A percentile compares a stretch with the other conserved stretches of the same genome.
These are phyloP conservation scores for Colletes gigas DNA, from an alignment of 1,140 invertebrate genomes.

Conservation along the genomic window DNA sequence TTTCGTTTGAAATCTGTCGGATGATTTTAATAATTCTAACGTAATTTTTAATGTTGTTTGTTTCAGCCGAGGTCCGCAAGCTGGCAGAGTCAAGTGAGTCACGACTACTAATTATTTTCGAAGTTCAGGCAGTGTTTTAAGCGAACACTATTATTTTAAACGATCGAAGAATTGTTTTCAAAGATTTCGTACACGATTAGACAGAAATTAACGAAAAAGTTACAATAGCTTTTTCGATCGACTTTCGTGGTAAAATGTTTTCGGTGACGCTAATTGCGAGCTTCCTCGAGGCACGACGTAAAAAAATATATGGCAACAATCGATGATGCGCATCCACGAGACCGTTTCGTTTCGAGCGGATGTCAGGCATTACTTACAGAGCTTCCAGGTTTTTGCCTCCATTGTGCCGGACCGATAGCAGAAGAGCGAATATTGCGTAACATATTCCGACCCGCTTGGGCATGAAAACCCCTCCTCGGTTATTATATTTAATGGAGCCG, in stretches of 20 bases:
- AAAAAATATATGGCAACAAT: constrained; percentile 10
- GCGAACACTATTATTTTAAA: too few species aligned
- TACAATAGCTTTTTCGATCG: too few species aligned
- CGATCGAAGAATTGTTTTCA: too few species aligned
- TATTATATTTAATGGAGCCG: constrained; percentile 63
- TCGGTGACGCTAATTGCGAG: not conserved
- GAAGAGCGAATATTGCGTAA: constrained; percentile 68
- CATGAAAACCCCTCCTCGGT: constrained; percentile 61
- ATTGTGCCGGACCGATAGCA: constrained; percentile 50
- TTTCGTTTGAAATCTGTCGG: too few species aligned
- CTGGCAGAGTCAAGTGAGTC: constrained; percentile 18
- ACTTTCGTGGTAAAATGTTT: not conserved
- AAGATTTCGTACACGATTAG: too few species aligned
- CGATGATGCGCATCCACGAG: not conserved
- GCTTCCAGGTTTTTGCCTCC: constrained; percentile 59
- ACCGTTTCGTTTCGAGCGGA: constrained; percentile 9
- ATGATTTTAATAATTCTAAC: too few species aligned
- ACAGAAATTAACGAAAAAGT: too few species aligned
- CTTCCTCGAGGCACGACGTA: not conserved
- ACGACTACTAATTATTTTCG: not conserved
- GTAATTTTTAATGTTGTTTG: constrained; percentile 19
- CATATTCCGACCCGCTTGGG: constrained; percentile 68
- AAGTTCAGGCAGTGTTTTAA: too few species aligned
- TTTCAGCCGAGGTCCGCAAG: constrained; percentile 48
- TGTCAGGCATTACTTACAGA: constrained; percentile 4